These are phyloP conservation scores for Alviniconcha strummeri DNA, from an alignment of 2,888 invertebrate genomes.

Conservation along the genomic window DNA sequence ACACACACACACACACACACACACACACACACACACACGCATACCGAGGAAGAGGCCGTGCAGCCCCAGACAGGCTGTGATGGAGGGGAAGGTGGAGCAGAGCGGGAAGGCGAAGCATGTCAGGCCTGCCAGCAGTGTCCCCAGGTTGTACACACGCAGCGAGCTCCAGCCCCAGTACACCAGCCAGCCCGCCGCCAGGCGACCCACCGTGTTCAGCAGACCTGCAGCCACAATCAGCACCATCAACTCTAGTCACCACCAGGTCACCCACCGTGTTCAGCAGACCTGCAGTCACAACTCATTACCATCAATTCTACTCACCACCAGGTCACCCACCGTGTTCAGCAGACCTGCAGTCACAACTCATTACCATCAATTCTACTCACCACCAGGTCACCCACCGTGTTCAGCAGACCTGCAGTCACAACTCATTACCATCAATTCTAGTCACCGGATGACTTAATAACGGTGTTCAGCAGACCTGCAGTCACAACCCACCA, in stretches of 20 bases:
- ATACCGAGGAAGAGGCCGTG: slow-evolving; percentile 28
- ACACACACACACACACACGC: neutral
- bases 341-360: slow-evolving; percentile 34
- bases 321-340: slow-evolving; percentile 31
- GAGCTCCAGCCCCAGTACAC: slow-evolving; percentile 27
- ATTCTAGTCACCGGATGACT: too few species aligned
- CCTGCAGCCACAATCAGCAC: slow-evolving; percentile 20
- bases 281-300: slow-evolving; percentile 24
- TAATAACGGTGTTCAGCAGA: too few species aligned
- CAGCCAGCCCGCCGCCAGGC: slow-evolving; percentile 30
- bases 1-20: slow-evolving; percentile 1
- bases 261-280: slow-evolving; percentile 36
- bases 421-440: too few species aligned
- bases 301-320: neutral
- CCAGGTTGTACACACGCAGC: slow-evolving; percentile 33
- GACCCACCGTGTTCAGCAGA: slow-evolving; percentile 35
- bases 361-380: too few species aligned
- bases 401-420: too few species aligned
- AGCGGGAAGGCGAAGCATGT: slow-evolving; percentile 35
- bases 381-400: too few species aligned
- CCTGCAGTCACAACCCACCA: too few species aligned
- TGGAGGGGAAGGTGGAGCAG: slow-evolving; percentile 36
- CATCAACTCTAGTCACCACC: neutral
- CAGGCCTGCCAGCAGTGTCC: slow-evolving; percentile 32
- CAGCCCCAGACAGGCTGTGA: slow-evolving; percentile 24